Base-by-base conservation (phyloP, 1,140 invertebrate species). In the Drosophila varians region DNA sequence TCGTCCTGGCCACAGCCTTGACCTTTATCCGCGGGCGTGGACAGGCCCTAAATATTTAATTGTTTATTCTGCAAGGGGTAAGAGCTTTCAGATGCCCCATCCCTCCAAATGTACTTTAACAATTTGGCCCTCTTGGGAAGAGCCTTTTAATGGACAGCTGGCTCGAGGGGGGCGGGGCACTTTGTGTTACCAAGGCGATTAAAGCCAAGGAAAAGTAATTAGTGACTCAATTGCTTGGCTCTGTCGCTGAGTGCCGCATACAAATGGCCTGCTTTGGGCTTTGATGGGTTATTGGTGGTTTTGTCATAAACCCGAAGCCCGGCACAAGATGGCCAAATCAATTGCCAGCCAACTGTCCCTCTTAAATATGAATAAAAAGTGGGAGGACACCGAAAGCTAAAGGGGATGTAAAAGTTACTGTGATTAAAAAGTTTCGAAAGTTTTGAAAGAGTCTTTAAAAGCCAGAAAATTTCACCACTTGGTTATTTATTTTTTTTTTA, bases 201-300 rank as follows among this genome's bases (percentile, higher is more conserved):
- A 78, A 78, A 78, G 70, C 68, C 66, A 48, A 74, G 72, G 47
- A 62, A 80, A 74, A 86, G 82, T 86, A 86, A 86, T 86, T 86
- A 86, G 80, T 86, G 74, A 86, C 80, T 87, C 80, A 87, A 86
- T 86, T 80, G 82, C 62, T 84, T 80, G 51, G 62, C 60, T 55
- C 45, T 65, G 70, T 55, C 68, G 68, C 45, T 64, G 68, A 77
- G 78, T 56, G 69, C 61, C 61, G 62, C 78, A 80, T 87, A 74
- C 82, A 86, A 82, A 82, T 83, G 40, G 73, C 43, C 68, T 66
- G 64, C 12, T 66, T 40, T 6, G 46, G 64, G 36, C 61, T 66
- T 66, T 66, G 64, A 66, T 66, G 64, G 64, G 64, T 66, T 66
- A 66, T 66, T 66, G 64, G 64, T 66, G 64, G 64, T 66, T 66